These are phyloP conservation scores for Periparus ater DNA, from an alignment of 2,797 vertebrate genomes.

Conservation along the genomic window DNA sequence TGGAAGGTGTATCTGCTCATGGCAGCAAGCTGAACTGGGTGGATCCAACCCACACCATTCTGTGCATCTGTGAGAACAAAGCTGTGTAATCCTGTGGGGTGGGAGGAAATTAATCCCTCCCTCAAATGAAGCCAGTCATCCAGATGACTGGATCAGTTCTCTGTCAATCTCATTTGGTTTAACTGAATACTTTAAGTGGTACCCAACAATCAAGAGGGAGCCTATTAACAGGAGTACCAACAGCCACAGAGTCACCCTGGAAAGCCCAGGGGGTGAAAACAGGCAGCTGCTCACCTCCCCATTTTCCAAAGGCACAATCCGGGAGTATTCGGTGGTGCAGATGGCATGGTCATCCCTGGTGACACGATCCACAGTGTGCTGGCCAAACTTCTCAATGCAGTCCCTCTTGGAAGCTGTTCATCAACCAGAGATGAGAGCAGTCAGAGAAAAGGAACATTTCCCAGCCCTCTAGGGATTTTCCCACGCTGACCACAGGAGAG, in stretches of 20 bases:
- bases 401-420: constrained; percentile 90
- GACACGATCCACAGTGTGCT: constrained; percentile 86
- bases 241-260: neutral
- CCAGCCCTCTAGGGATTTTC: neutral
- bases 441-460: neutral
- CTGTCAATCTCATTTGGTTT: neutral
- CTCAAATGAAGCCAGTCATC: neutral
- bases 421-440: neutral
- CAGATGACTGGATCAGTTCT: neutral
- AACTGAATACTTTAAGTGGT: neutral
- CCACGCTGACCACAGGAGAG: neutral
- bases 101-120: neutral
- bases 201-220: neutral
- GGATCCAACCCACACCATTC: neutral
- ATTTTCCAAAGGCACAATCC: constrained; percentile 94
- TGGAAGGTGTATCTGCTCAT: neutral
- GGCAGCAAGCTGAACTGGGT: fast-evolving
- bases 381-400: constrained; percentile 92
- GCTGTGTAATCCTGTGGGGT: neutral
- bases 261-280: neutral
- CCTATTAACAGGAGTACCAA: neutral
- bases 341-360: constrained; percentile 82
- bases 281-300: constrained; percentile 84
- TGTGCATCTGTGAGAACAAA: neutral
- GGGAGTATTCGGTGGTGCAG: constrained; percentile 92